Percentiles rank a stretch among this genome's conserved stretches.
phyloP scores from a whole-genome alignment of 1,140 invertebrate species.

The Callitettix versicolor region DNA sequence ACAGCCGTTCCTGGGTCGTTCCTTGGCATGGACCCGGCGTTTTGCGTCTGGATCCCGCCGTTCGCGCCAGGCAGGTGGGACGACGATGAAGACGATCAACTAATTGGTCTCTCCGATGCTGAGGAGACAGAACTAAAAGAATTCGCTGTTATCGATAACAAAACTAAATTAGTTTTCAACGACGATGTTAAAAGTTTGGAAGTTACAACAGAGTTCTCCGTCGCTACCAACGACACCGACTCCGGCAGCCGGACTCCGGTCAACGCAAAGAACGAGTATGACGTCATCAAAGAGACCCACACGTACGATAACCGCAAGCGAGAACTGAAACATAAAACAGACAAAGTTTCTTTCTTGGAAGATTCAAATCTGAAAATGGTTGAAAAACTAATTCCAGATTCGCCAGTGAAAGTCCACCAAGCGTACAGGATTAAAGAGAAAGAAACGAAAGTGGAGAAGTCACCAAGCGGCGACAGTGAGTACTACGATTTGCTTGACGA shows the following conservation, averaged over 20 bases:
- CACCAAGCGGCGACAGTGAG: slow-evolving; percentile 26
- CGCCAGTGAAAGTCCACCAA: slow-evolving; percentile 28
- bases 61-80: slow-evolving; percentile 35
- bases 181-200: neutral
- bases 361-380: slow-evolving; percentile 16
- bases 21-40: slow-evolving; percentile 76
- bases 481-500: slow-evolving; percentile 35
- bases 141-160: neutral
- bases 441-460: slow-evolving; percentile 31
- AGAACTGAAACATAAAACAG: neutral
- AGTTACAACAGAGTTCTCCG: neutral
- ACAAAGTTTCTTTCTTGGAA: neutral
- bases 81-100: slow-evolving; percentile 14
- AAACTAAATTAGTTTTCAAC: too few relatives aligned
- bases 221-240: neutral
- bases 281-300: slow-evolving; percentile 4
- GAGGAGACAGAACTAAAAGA: slow-evolving; percentile 5
- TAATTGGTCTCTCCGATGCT: slow-evolving; percentile 3
- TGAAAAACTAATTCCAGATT: slow-evolving; percentile 26
- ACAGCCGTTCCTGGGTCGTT: slow-evolving; percentile 72
- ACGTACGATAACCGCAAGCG: neutral
- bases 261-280: slow-evolving; percentile 14
- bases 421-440: slow-evolving; percentile 27
- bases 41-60: slow-evolving; percentile 76
- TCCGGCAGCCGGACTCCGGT: slow-evolving; percentile 10